Percentiles rank a stretch among this genome's conserved stretches.
These are phyloP conservation scores for Tetramorium bicarinatum DNA, from an alignment of 2,888 invertebrate genomes.

Conservation along the genomic window DNA sequence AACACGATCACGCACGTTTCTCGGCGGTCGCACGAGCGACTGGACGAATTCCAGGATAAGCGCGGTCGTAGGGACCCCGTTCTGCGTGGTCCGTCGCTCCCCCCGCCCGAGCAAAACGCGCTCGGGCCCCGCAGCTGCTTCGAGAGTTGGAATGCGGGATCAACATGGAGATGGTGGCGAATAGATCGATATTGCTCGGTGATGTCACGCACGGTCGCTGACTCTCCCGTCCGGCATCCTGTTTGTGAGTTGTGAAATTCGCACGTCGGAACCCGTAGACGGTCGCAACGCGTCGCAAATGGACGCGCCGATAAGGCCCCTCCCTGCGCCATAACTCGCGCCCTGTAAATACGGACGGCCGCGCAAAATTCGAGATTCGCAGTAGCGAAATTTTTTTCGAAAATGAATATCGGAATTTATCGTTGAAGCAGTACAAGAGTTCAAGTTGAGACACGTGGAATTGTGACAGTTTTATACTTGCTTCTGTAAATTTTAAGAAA, in stretches of 20 bases:
- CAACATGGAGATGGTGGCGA: constrained; percentile 82
- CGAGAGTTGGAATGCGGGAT: constrained; percentile 77
- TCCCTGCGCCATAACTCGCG: background rate
- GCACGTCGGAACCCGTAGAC: background rate
- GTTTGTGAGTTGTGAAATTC: constrained; percentile 66
- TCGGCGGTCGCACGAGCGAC: background rate
- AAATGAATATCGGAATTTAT: background rate
- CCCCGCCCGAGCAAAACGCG: background rate
- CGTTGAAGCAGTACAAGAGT: background rate
- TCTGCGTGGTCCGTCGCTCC: background rate
- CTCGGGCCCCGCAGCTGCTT: constrained; percentile 63
- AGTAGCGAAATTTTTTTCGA: constrained; percentile 14
- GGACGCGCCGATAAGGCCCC: background rate
- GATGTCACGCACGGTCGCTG: constrained; percentile 78
- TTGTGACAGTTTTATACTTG: background rate
- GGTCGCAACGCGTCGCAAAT: background rate
- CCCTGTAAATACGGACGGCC: background rate
- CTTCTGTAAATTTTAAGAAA: background rate
- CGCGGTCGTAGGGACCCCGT: background rate
- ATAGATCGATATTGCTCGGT: constrained; percentile 78
- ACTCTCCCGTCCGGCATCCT: constrained; percentile 75
- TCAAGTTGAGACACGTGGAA: background rate
- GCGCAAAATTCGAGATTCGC: constrained; percentile 45
- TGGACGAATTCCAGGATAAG: background rate
- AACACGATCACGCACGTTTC: constrained; percentile 15